Base-by-base conservation (phyloP, 2,797 vertebrate genomes). In the Poeciliopsis paucimaculata region DNA sequence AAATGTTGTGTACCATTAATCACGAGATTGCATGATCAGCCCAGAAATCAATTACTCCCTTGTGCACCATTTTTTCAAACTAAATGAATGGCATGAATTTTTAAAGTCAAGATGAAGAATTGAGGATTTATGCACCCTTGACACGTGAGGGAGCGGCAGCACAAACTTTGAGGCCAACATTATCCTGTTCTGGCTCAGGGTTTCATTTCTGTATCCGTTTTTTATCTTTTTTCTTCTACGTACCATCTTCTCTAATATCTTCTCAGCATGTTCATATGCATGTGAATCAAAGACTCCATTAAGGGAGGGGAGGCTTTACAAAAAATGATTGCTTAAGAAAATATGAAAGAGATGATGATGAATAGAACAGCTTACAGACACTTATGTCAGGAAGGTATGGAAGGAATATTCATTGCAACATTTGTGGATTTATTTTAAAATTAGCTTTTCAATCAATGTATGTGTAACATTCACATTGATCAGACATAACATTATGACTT, bases 241-340 rank as follows among this genome's bases (percentile, higher is more conserved):
- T 60, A 77, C 83, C 86, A 81, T 86, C 36, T 23, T 49, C 1
- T 72, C 62, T 86, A 85, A 86, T 85, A 72, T 88, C 34, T 80
- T 87, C 84, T 87, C 45, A 36, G 57, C 82, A 66, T 77, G 77
- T 83, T 85, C 46, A 26, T 47, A 77, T 2, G 9, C 76, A 70
- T 74, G 76, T 79, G 80, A 91, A 89, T 89, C 75, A 85, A 86
- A 86, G 81, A 79, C 78, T 85, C 77, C 86, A 82, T 89, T 87
- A 88, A 82, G 51, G 45, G 45, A 7, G 36, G 73, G 71, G 16
- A 5, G 11, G 36, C 34, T 68, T 20, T 34, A 13, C 20, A 60
- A 31, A 16, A 43, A 73, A 68, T 78, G 70, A 86, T 57, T 70
- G 71, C 75, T 77, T 77, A 68, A 57, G 20, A 72, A 89, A 82